Evolutionary conservation across 2,113 vertebrate species (phyloP).

Genomic region (Chamaea fasciata): DNA sequence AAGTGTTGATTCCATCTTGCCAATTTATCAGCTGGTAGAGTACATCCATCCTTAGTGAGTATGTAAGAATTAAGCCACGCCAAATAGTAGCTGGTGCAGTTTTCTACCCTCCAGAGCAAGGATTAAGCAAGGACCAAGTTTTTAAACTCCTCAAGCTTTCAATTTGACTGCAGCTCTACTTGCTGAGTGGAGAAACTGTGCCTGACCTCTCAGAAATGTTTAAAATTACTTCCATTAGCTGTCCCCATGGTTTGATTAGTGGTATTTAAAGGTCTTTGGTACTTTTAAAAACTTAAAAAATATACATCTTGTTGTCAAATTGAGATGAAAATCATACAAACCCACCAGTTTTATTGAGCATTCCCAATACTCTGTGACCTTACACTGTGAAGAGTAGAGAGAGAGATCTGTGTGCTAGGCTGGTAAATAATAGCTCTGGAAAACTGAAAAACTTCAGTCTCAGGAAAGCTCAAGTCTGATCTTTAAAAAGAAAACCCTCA

Average conservation of each 20-base stretch:
- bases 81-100: not conserved
- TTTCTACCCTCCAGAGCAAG: not conserved
- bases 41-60: not conserved
- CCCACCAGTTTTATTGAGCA: not conserved
- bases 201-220: not conserved
- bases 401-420: rapidly evolving
- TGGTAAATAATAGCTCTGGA: not conserved
- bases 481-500: not conserved
- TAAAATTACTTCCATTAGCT: not conserved
- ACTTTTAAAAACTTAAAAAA: not conserved
- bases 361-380: not conserved
- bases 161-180: not conserved
- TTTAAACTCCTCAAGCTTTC: not conserved
- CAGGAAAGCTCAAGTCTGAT: not conserved
- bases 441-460: not conserved
- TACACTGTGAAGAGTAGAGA: not conserved
- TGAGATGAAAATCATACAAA: not conserved
- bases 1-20: not conserved
- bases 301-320: not conserved
- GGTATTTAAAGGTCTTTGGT: not conserved
- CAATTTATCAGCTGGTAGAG: not conserved
- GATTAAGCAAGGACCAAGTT: not conserved
- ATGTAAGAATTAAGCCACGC: not conserved
- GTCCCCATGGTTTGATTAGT: not conserved
- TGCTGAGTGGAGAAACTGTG: not conserved